Evolutionary conservation across 1,140 invertebrate species (phyloP), one percentile per base, ranked within the genome.

Genomic region (Calephelis nemesis): DNA sequence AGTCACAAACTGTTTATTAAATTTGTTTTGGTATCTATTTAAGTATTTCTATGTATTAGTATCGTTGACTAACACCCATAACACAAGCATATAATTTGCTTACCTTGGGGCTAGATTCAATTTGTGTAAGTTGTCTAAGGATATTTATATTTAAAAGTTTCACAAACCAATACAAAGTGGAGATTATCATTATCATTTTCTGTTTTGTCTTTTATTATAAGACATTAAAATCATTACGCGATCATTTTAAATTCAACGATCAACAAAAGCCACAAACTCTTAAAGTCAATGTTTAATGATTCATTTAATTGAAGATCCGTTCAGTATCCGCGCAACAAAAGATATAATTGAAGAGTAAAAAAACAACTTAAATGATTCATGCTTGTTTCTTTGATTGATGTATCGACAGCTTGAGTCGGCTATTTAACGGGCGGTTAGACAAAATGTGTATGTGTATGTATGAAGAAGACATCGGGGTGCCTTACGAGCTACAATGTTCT

Each of bases 311-410:
- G 58, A 45, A 69, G 40, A 63, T 83, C 77, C 80, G 83, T 81
- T 80, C 75, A 64, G 73, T 82, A 65, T 74, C 72, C 30, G 52
- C 15, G 45, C 52, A 47, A 91, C 88, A 91, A 91, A 90, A 85
- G 88, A 77, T 82, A 84, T 91, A 91, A 91, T 90, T 91, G 88
- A 85, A 83, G 84, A 76, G 82, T 81, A 87, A 90, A 90, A 88
- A 88, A 85, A 78, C 58, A 60, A 60, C 81, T 85, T 79, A 87
- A 88, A 87, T 84, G 84, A 87, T 88, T 83, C 69, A 72, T 82
- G 86, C 86, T 91, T 89, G 88, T 91, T 89, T 91, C 83, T 83
- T 71, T 91, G 85, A 90, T 90, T 91, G 88, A 91, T 91, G 88
- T 88, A 91, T 91, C 85, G 88, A 91, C 85, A 82, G 83, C 62